Conservation (phyloP, 2,888 invertebrate species). For the Cyclophora albipunctata region DNA sequence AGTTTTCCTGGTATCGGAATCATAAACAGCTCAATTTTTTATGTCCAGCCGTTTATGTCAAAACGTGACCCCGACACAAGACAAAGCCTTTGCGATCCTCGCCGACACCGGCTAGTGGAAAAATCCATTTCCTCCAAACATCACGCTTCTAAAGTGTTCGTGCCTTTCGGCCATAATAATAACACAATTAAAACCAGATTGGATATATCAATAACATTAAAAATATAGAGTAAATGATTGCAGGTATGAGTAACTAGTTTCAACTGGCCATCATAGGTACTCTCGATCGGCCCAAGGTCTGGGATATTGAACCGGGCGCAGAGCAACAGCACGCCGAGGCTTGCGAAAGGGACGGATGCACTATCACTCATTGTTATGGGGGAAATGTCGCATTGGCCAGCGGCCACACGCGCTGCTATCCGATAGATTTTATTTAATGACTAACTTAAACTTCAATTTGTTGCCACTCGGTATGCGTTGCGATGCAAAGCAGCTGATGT, state of each 20-base stretch:
- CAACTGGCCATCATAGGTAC: conserved; percentile 48
- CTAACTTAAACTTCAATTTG: conserved; percentile 38
- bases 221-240: conserved; percentile 54
- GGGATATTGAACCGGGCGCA: conserved; percentile 72
- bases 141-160: conserved; percentile 19
- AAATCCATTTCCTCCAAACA: conserved; percentile 40
- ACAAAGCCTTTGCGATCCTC: conserved; percentile 12
- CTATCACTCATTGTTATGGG: conserved; percentile 72
- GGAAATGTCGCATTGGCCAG: conserved; percentile 46
- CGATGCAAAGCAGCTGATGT: conserved; percentile 51
- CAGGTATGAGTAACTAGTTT: conserved; percentile 66
- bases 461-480: conserved; percentile 54
- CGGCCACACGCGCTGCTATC: conserved; percentile 54
- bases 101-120: conserved; percentile 49
- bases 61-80: conserved; percentile 46
- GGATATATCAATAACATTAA: conserved; percentile 39
- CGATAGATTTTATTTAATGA: conserved; percentile 45
- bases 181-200: conserved; percentile 25
- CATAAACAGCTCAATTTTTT: conserved; percentile 62
- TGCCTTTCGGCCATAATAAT: conserved; percentile 16
- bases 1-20: conserved; percentile 68
- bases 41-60: conserved; percentile 51
- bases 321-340: conserved; percentile 63
- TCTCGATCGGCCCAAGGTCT: conserved; percentile 69
- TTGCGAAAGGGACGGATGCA: conserved; percentile 66